Evolutionary conservation across 2,888 invertebrate species (phyloP), one percentile per base, ranked within the genome.

Genomic region (Doris montereyensis): DNA sequence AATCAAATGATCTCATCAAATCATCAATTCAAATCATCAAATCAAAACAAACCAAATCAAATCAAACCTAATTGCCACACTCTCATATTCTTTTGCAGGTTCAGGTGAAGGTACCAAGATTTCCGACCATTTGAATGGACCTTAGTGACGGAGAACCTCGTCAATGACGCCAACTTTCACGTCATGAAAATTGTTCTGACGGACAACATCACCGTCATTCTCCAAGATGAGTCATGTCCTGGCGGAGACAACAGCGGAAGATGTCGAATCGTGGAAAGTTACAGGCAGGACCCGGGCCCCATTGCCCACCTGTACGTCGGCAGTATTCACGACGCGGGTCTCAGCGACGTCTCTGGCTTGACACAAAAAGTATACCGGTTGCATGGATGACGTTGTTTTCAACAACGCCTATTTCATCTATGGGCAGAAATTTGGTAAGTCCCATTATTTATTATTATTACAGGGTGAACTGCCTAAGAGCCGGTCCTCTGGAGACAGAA

Each of bases 311-410:
- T 81, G 32, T 81, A 62, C 30, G 60, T 81, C 21, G 81, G 81
- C 26, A 78, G 76, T n/a, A 41, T 41, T 8, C 41, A 28, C 24
- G 58, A 8, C n/a, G 21, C 58, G 2, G 21, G 4, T 10, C 2
- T 76, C 5, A 8, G 41, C 21, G 13, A 8, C 4, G 67, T 17
- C 67, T 10, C 2, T 21, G 13, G 17, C 26, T 62, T 5, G 62
- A 5, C 34, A 70, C 17, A 5, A 2, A 1, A 35, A 34, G 24
- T 79, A 30, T 74, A 95, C 97, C 13, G 98, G 98, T 5, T 98
- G 98, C 92, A 95, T 97, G 92, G 95, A 87, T 62, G 97, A 98
- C 89, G 95, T 97, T 34, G 94, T 95, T 57, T 26, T 78, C 28
- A 74, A 77, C 81, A 24, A 57, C 57, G n/a, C n/a, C n/a, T n/a